phyloP scores from a whole-genome alignment of 2,113 vertebrate genomes.

The Helogale parvula region DNA sequence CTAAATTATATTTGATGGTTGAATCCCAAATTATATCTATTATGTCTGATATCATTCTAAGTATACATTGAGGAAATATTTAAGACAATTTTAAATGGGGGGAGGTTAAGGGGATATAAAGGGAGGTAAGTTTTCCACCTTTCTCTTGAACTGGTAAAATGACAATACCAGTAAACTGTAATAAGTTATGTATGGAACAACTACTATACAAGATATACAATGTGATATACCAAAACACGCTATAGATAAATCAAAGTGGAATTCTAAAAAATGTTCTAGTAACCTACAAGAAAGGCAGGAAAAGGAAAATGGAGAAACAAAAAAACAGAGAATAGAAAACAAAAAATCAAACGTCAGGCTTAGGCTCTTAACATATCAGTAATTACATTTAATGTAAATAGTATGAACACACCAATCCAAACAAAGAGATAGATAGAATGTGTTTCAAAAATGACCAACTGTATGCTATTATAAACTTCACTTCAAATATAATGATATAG shows the following conservation, averaged over 20 bases:
- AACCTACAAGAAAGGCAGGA: not conserved
- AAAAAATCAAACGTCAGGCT: not conserved
- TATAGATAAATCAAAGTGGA: not conserved
- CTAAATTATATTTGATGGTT: constrained; percentile 1
- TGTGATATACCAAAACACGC: not conserved
- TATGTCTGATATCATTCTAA: not conserved
- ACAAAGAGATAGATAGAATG: not conserved
- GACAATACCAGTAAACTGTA: not conserved
- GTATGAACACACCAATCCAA: not conserved
- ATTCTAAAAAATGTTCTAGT: not conserved
- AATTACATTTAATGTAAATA: constrained; percentile 31
- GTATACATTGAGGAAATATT: not conserved
- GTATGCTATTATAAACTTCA: not conserved
- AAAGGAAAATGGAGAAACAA: not conserved
- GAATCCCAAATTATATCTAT: not conserved
- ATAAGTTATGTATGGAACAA: not conserved
- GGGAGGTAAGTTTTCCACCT: not conserved
- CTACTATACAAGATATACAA: not conserved
- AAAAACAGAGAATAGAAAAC: not conserved
- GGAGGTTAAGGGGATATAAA: not conserved
- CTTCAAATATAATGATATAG: not conserved
- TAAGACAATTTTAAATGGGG: not conserved
- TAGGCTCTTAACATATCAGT: not conserved
- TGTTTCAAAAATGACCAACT: not conserved
- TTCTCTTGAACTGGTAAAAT: not conserved